Conservation (phyloP, 2,888 invertebrate species). For the Trichopria drosophilae region DNA sequence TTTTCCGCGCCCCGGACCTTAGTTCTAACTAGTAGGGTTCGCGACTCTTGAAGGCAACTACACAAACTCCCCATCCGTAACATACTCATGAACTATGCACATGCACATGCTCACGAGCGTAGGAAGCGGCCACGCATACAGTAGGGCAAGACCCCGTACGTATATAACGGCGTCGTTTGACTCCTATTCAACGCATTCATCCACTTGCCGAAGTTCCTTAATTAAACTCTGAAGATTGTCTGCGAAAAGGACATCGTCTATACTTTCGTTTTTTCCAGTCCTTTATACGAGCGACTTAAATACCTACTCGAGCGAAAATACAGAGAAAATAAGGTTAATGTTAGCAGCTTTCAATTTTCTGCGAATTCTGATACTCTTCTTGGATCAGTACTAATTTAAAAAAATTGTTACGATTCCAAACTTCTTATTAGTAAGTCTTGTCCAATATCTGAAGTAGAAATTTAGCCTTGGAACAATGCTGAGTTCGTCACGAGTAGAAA, state of each 20-base stretch:
- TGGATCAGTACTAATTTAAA: no score
- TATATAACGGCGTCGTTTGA: constrained; percentile 49
- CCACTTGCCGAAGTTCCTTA: constrained; percentile 56
- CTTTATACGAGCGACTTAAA: no score
- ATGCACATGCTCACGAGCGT: background rate
- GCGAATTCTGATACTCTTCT: no score
- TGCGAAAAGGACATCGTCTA: constrained; percentile 56
- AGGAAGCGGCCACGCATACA: background rate
- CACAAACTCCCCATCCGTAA: constrained; percentile 27
- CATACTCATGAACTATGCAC: constrained; percentile 16
- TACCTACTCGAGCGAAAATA: no score
- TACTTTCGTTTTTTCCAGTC: constrained; percentile 12
- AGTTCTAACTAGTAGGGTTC: constrained; percentile 36
- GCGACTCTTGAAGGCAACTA: constrained; percentile 45
- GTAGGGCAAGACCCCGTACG: no score
- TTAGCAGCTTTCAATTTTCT: no score
- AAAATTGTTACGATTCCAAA: no score
- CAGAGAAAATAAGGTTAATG: no score
- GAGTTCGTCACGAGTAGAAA: no score
- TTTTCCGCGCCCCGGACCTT: constrained; percentile 39
- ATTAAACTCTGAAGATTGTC: constrained; percentile 58
- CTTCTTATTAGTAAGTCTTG: no score
- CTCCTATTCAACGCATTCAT: constrained; percentile 55
- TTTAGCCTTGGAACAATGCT: no score
- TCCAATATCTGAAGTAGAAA: no score